Conservation (phyloP, 2,888 invertebrate genomes). For the Melanargia galathea region DNA sequence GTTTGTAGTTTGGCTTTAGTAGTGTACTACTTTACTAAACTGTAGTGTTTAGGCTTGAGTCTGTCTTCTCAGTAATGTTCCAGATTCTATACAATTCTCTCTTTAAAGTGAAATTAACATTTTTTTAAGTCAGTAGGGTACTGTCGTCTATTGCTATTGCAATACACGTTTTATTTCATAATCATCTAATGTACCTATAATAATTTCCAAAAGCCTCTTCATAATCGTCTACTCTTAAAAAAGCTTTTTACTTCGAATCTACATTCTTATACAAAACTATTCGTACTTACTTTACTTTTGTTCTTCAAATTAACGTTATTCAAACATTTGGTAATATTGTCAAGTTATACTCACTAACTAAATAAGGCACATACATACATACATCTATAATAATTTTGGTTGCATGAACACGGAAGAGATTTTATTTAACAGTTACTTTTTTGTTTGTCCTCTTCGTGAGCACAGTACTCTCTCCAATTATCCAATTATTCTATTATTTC, state of each 20-base stretch:
- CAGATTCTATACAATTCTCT: constrained; percentile 65
- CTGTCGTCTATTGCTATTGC: constrained; percentile 55
- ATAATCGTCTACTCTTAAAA: constrained; percentile 43
- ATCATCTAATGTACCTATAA: constrained; percentile 62
- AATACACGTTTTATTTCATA: constrained; percentile 51
- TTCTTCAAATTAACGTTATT: constrained; percentile 51
- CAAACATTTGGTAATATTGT: constrained; percentile 56
- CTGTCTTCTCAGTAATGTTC: constrained; percentile 42
- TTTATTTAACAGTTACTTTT: constrained; percentile 54
- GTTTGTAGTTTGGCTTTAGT: not conserved
- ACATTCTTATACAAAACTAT: constrained; percentile 56
- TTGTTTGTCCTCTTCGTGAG: constrained; percentile 49
- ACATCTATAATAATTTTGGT: constrained; percentile 56
- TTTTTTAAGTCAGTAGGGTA: constrained; percentile 56
- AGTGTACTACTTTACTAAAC: not conserved
- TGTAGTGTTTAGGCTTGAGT: not conserved
- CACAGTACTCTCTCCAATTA: no score
- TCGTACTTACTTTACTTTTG: constrained; percentile 52
- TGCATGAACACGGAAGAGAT: constrained; percentile 61
- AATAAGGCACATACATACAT: constrained; percentile 60
- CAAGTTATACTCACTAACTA: no score
- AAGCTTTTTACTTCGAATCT: constrained; percentile 46
- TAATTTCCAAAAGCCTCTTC: constrained; percentile 55
- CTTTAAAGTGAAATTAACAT: constrained; percentile 51
- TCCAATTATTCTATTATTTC: no score